These are phyloP conservation scores for Imbricaverruca yamaguchii DNA, from an alignment of 2,888 invertebrate species.

Conservation along the genomic window DNA sequence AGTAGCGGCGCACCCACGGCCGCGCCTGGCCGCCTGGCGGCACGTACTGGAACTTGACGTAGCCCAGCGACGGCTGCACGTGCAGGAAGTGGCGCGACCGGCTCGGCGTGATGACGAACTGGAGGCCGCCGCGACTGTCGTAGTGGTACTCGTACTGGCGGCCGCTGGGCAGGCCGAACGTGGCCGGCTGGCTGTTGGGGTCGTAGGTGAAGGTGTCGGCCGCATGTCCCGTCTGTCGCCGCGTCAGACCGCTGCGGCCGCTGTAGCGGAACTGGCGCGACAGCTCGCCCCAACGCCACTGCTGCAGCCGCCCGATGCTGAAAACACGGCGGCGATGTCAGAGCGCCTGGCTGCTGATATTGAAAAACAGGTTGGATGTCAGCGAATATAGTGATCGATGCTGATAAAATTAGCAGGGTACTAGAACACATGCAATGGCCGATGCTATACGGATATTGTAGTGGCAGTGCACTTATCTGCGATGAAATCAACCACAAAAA, in stretches of 20 bases:
- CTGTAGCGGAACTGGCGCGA: slow-evolving; percentile 5
- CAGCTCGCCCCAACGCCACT: slow-evolving; percentile 13
- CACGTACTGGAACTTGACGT: slow-evolving; percentile 75
- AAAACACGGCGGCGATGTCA: neutral
- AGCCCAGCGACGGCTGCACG: slow-evolving; percentile 83
- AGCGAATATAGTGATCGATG: too few species aligned
- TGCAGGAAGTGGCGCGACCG: slow-evolving; percentile 84
- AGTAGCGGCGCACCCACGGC: slow-evolving; percentile 68
- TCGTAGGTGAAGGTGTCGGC: slow-evolving; percentile 19
- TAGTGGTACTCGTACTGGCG: slow-evolving; percentile 77
- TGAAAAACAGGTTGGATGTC: too few species aligned
- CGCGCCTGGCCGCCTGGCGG: slow-evolving; percentile 63
- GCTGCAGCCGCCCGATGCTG: slow-evolving; percentile 9
- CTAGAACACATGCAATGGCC: too few species aligned
- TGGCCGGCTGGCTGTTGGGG: slow-evolving; percentile 54
- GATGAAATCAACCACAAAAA: too few species aligned
- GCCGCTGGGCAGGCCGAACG: slow-evolving; percentile 82
- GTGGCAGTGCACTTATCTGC: too few species aligned
- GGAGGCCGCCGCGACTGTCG: slow-evolving; percentile 67
- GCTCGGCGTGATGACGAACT: slow-evolving; percentile 78
- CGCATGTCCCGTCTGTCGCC: neutral
- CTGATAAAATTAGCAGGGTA: too few species aligned
- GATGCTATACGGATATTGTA: too few species aligned
- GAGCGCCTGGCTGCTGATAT: too few species aligned
- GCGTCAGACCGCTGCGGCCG: slow-evolving; percentile 15